Percentiles rank a stretch among this genome's conserved stretches.
Evolutionary conservation across 30 jellyfish, hydroid and myxozoan species (phyloP).

Genomic region (Cassiopea xamachana): DNA sequence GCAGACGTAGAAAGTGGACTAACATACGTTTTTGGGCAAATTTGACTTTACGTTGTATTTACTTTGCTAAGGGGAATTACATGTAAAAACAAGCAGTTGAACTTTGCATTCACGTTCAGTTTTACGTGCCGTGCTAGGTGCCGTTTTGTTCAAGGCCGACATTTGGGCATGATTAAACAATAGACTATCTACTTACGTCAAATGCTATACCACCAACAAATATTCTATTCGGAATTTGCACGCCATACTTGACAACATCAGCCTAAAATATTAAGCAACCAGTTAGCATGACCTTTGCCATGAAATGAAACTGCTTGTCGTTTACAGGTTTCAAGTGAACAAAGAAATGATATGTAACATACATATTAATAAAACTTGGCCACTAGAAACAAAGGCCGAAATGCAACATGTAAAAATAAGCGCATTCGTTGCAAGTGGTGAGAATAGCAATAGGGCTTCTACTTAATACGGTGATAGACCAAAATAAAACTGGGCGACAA

Average conservation of each 20-base stretch:
- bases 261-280: constrained; percentile 74
- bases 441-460: neutral
- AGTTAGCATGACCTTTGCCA: constrained; percentile 38
- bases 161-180: constrained; percentile 60
- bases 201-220: constrained; percentile 99
- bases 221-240: constrained; percentile 97
- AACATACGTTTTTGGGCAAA: neutral
- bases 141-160: constrained; percentile 4
- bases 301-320: constrained; percentile 16
- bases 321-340: neutral
- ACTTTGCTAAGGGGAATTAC: neutral
- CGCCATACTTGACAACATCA: constrained; percentile 98
- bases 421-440: neutral
- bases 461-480: neutral
- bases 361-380: neutral
- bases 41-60: neutral
- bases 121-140: constrained; percentile 1
- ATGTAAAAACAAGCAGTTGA: neutral
- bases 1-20: neutral
- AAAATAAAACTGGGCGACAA: neutral
- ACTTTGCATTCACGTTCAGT: neutral
- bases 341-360: neutral
- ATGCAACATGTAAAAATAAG: neutral
- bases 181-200: constrained; percentile 77
- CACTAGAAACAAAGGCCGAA: neutral